Base-by-base conservation (phyloP, 2,888 invertebrate genomes). In the Rhorus exstirpatorius region DNA sequence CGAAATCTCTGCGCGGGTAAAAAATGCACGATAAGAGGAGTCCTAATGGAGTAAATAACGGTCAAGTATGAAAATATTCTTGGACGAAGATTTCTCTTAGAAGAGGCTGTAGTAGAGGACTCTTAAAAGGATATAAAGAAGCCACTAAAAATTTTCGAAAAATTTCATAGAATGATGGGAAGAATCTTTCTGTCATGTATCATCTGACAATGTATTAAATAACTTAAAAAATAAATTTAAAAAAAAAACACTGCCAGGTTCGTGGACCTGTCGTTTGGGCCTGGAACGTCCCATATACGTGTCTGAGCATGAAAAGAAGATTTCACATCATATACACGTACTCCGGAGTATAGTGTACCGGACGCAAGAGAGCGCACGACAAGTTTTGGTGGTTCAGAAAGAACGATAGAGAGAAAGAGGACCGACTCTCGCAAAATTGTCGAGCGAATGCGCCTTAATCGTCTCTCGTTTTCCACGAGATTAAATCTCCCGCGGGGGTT, bases 401-500 rank as follows among this genome's bases (percentile, higher is more conserved):
- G 49, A 12, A 31, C 26, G 38, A 60, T 46, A 51, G 19, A 35
- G 17, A 17, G 46, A 72, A 24, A 60, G 31, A 6, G 31, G 31
- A 31, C 71, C 61, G 70, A 70, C 68, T 83, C 78, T 77, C 72
- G 80, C 75, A 79, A 83, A 84, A 84, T 84, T 83, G 76, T 79
- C 80, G 70, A 79, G 81, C 79, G 80, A 83, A 83, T 83, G 86
- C 83, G 81, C 86, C 85, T 88, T 90, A 88, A 88, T 89, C 87
- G 88, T 89, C 85, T 85, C 89, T 89, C 88, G 88, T 89, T 89
- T 87, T 88, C 89, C 86, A 84, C 85, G 83, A 89, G 88, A 89
- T 89, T 89, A 89, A 89, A 89, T 89, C 89, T 88, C 87, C 86
- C 79, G 77, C 67, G 74, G 75, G 85, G 86, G 87, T 89, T 89